phyloP scores from a whole-genome alignment of 2,888 invertebrate genomes.

The Athalia rosae region DNA sequence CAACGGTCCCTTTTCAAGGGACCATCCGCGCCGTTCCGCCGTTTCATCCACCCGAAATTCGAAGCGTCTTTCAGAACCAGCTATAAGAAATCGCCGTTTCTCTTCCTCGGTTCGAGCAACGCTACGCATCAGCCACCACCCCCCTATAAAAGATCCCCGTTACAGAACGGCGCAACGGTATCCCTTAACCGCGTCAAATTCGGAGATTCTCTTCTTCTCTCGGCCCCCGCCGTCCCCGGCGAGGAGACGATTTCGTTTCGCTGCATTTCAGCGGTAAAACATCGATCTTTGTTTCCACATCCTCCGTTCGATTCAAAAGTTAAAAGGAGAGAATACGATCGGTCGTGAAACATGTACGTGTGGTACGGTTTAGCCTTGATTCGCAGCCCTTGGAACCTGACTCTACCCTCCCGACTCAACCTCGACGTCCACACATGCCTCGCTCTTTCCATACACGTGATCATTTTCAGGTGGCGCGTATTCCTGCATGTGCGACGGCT shows the following conservation, averaged over 20 bases:
- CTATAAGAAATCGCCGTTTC: conserved; percentile 42
- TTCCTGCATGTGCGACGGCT: neutral
- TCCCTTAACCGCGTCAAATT: conserved; percentile 6
- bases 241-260: neutral
- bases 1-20: conserved; percentile 34
- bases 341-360: neutral
- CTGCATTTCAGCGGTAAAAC: neutral
- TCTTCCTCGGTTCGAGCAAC: neutral
- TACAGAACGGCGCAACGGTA: neutral
- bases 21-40: conserved; percentile 37
- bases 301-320: neutral
- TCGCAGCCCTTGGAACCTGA: conserved; percentile 42
- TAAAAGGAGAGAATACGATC: neutral
- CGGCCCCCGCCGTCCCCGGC: neutral
- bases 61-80: conserved; percentile 29
- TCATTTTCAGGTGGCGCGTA: conserved; percentile 29
- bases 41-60: conserved; percentile 40
- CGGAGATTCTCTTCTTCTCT: neutral
- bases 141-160: neutral
- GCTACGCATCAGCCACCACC: neutral
- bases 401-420: conserved; percentile 3
- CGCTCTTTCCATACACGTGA: neutral
- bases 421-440: neutral
- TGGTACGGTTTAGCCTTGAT: conserved; percentile 38
- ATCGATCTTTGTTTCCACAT: neutral